Base-by-base conservation (phyloP, 1,140 invertebrate species). In the Bicyclus anynana region DNA sequence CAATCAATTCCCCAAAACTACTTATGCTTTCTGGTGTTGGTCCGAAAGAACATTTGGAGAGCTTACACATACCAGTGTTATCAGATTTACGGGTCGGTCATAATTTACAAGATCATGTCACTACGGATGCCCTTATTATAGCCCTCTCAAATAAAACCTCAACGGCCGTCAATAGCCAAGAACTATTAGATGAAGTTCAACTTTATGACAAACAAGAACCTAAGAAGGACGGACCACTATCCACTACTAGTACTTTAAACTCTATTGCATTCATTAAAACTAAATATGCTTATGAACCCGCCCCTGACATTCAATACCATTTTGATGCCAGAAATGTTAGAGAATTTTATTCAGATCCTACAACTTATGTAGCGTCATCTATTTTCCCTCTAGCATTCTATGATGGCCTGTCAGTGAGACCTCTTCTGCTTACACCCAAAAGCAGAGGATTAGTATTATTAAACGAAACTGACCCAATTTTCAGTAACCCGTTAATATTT, bases 401-500 rank as follows among this genome's bases (percentile, higher is more conserved):
- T 51, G 69, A 84, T 46, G 80, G 84, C 18, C 53, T 89, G 26
- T 65, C 79, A 16, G 77, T 72, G 0, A 91, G 81, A 59, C 93
- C 90, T 14, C 91, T 94, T 72, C 71, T 94, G 0, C 58, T 95
- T 54, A 87, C 91, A 37, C 95, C 95, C 1, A 92, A 93, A 74
- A 94, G 94, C 47, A 88, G 89, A 52, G 96, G 95, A 2, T 90
- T 83, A 38, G 89, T 97, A 29, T 89, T 90, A 55, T 82, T 97
- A 0, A 90, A 91, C 50, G 85, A 89, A 49, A 92, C 84, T 2
- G 91, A 97, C 86, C 95, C 95, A 10, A 53, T 86, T 29, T 91
- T 91, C 42, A 90, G 93, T 7, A 93, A 94, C 67, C 97, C 97
- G 0, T 84, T 93, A 20, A 95, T 98, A 27, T 93, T 94, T 72